A percentile compares a stretch with the other conserved stretches of the same genome.
These are phyloP conservation scores for Hydrophis major DNA, from an alignment of 2,797 vertebrate species.

Conservation along the genomic window DNA sequence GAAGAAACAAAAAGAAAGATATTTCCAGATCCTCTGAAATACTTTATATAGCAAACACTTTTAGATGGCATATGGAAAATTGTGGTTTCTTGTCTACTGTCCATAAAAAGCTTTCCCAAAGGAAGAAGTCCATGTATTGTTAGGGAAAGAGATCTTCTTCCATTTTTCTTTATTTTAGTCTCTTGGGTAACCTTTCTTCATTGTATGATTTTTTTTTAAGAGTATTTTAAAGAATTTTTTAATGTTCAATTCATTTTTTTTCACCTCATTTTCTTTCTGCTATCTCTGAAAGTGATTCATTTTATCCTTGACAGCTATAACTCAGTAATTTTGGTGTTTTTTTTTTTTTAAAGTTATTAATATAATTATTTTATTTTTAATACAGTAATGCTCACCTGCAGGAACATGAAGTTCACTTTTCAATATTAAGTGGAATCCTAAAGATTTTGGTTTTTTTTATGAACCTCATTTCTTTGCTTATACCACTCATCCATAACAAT, in stretches of 20 bases:
- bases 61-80: constrained; percentile 33
- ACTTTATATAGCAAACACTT: constrained; percentile 34
- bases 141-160: constrained; percentile 21
- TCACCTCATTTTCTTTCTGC: constrained; percentile 10
- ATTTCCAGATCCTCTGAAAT: constrained; percentile 15
- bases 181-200: constrained; percentile 34
- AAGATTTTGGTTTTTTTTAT: not conserved
- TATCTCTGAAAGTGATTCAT: not conserved
- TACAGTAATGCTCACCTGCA: not conserved
- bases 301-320: constrained; percentile 9
- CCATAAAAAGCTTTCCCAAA: constrained; percentile 17
- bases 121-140: constrained; percentile 22
- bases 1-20: constrained; percentile 25
- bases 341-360: constrained; percentile 3
- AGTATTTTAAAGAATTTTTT: constrained; percentile 28
- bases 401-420: not conserved
- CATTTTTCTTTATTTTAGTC: constrained; percentile 36
- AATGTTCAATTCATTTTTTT: constrained; percentile 28
- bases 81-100: constrained; percentile 35
- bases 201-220: fast-evolving
- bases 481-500: not conserved
- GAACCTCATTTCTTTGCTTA: not conserved
- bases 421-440: not conserved
- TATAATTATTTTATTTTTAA: not conserved
- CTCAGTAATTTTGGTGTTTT: not conserved